Base-by-base conservation (phyloP, 2,888 invertebrate species). In the Phyllotreta cruciferae region DNA sequence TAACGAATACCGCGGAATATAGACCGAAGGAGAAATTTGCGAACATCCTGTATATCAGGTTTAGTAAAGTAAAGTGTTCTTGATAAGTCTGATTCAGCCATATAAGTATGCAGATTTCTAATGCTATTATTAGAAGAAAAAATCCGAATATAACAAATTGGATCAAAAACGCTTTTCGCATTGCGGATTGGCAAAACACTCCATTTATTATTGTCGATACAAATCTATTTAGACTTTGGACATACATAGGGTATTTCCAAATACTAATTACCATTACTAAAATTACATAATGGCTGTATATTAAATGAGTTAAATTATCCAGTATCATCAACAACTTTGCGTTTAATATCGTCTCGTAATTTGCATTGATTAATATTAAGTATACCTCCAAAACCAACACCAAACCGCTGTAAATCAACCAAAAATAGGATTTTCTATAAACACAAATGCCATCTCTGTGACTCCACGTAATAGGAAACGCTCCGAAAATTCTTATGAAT, bases 1-100 rank as follows among this genome's bases (percentile, higher is more conserved):
- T 36, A 1, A 68, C 69, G 41, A 76, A 72, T 47, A 80, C 77
- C 1, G 74, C n/a, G 34, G 73, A 44, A 65, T 79, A 79, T 56
- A 81, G 76, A 0, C 74, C 50, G 44, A 79, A 79, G 1, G 77
- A 69, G 6, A 77, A 66, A 54, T 71, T 77, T 50, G 79, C 76
- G 1, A 75, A 66, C 0, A 76, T 44, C 24, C 75, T 74, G 66
- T 77, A 77, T 7, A 79, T 34, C 36, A 77, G 70, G 9, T 72
- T 70, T 24, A 70, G 65, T 34, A 70, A 70, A 52, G 70, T 69
- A 60, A 79, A 75, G 49, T 76, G 66, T 0, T 72, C 73, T 7
- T 67, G 52, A 64, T 75, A 78, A 6, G 60, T 66, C 4, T 74
- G 73, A 47, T 75, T 72, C 35, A 81, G 63, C 62, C 71, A 73